These are phyloP conservation scores for Solea solea DNA, from an alignment of 2,113 vertebrate species.

Conservation along the genomic window DNA sequence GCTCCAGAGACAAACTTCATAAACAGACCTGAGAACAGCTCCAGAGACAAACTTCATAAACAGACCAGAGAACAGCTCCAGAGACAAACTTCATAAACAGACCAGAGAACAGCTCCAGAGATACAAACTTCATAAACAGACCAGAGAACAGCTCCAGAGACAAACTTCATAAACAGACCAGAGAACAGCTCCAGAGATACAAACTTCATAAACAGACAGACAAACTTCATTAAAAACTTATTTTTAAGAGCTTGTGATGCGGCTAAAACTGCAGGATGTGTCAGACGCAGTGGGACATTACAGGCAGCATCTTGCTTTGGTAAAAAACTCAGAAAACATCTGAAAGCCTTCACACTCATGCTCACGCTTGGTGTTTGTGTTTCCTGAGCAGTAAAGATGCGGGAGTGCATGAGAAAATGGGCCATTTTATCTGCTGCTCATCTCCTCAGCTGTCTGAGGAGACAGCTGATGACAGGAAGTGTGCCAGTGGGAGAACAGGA, in stretches of 20 bases:
- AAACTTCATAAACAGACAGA: too few species aligned
- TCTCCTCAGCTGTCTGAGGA: constrained; percentile 32
- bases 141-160: too few species aligned
- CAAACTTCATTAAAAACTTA: constrained; percentile 37
- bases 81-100: too few species aligned
- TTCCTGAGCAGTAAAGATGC: constrained; percentile 43
- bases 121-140: too few species aligned
- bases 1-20: too few species aligned
- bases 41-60: too few species aligned
- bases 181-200: constrained; percentile 30
- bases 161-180: constrained; percentile 32
- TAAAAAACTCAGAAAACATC: constrained; percentile 47
- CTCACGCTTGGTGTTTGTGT: constrained; percentile 33
- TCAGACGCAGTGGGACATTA: constrained; percentile 44
- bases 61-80: too few species aligned
- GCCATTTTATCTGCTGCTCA: constrained; percentile 15
- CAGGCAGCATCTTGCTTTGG: constrained; percentile 56
- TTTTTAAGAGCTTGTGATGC: constrained; percentile 44
- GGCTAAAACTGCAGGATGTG: constrained; percentile 13
- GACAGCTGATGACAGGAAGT: constrained; percentile 70
- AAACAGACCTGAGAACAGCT: too few species aligned
- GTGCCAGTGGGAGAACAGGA: constrained; percentile 60
- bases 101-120: too few species aligned
- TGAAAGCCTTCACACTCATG: constrained; percentile 4
- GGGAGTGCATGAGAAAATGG: constrained; percentile 35